Percentiles rank a stretch among this genome's conserved stretches.
phyloP scores from a whole-genome alignment of 2,113 vertebrate species.

The Gallinago media region DNA sequence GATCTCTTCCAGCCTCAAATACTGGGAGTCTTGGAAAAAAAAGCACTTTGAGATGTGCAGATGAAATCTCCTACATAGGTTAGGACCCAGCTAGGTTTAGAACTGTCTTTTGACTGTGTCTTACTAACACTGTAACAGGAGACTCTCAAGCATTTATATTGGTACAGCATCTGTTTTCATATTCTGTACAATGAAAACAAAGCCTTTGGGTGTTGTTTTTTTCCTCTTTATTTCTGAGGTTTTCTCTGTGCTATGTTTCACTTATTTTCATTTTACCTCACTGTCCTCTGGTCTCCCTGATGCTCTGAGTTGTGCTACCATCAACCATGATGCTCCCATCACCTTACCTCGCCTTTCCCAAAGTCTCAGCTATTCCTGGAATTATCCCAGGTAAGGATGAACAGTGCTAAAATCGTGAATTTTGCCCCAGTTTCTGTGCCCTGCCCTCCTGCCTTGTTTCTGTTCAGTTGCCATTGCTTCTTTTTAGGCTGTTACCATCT shows the following conservation, averaged over 20 bases:
- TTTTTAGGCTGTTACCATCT: background rate
- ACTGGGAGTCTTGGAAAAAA: background rate
- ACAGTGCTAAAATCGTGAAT: background rate
- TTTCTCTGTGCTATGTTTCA: background rate
- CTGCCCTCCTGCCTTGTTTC: background rate
- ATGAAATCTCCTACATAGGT: background rate
- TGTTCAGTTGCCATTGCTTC: background rate
- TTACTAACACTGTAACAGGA: background rate
- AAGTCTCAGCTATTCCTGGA: background rate
- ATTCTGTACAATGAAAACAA: background rate
- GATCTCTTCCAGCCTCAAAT: background rate
- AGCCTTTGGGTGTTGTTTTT: background rate
- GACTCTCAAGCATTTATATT: background rate
- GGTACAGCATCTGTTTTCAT: background rate
- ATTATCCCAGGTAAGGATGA: background rate
- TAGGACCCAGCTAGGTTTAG: background rate
- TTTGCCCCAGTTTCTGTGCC: background rate
- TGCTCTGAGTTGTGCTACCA: background rate
- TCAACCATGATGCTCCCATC: background rate
- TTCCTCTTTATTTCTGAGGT: background rate
- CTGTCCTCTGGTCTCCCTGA: background rate
- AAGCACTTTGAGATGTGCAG: background rate
- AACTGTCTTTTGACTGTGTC: background rate
- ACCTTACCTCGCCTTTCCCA: background rate
- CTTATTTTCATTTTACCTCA: background rate